A percentile compares a stretch with the other conserved stretches of the same genome.
These are phyloP conservation scores for Rhinoraja longicauda DNA, from an alignment of 2,797 vertebrate species.

Conservation along the genomic window DNA sequence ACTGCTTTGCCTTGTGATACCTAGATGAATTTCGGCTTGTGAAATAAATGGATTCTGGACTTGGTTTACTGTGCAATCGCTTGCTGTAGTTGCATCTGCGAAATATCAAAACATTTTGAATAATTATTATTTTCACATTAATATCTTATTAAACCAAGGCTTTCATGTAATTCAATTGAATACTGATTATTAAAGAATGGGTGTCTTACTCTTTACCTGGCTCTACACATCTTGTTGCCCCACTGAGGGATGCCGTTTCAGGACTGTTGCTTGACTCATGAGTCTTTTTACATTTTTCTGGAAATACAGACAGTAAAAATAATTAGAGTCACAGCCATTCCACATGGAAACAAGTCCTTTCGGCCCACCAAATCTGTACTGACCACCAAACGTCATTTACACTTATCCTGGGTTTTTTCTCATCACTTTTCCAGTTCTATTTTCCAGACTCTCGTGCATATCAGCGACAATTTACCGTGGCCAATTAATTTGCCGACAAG, in stretches of 20 bases:
- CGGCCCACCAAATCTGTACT: no score
- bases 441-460: no score
- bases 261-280: slow-evolving; percentile 58
- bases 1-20: slow-evolving; percentile 57
- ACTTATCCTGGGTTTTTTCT: no score
- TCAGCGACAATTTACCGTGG: no score
- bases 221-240: slow-evolving; percentile 42
- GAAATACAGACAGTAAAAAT: slow-evolving; percentile 23
- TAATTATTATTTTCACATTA: not conserved
- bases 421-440: no score
- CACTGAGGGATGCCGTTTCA: slow-evolving; percentile 47
- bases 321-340: no score
- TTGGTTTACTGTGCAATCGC: slow-evolving; percentile 48
- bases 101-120: slow-evolving; percentile 19
- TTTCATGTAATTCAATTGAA: not conserved
- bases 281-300: slow-evolving; percentile 67
- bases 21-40: slow-evolving; percentile 2
- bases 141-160: not conserved
- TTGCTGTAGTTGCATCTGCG: slow-evolving; percentile 51
- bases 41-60: slow-evolving; percentile 34
- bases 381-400: no score
- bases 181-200: not conserved
- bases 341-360: no score
- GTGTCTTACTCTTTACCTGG: slow-evolving; percentile 46
- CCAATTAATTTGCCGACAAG: no score